Evolutionary conservation across 2,888 invertebrate species (phyloP).

Genomic region (Platycheirus rosarum): DNA sequence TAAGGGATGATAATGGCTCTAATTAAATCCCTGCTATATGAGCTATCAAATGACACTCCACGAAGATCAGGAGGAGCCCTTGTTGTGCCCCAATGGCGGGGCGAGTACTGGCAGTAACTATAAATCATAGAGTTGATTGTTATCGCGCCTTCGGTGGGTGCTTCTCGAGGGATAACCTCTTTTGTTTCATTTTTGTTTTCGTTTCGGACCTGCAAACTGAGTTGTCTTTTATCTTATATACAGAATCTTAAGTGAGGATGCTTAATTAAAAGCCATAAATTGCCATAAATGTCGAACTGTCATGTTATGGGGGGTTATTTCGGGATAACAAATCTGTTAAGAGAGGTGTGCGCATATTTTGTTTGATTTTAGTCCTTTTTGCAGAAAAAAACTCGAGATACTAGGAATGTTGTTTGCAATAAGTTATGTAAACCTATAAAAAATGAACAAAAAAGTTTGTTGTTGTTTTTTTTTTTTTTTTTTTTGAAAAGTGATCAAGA

Average conservation of each 20-base stretch:
- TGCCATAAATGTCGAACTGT: constrained; percentile 62
- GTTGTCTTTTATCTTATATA: constrained; percentile 41
- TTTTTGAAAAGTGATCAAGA: constrained; percentile 28
- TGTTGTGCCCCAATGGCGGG: neutral
- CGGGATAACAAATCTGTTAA: constrained; percentile 53
- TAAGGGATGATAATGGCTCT: constrained; percentile 67
- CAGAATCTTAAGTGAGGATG: constrained; percentile 54
- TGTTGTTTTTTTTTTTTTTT: neutral
- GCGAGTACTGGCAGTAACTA: constrained; percentile 35
- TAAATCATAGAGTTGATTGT: constrained; percentile 68
- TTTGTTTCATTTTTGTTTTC: constrained; percentile 2
- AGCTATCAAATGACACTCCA: constrained; percentile 56
- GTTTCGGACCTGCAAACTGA: neutral
- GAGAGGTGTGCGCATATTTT: neutral
- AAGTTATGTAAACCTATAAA: constrained; percentile 14
- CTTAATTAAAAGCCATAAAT: constrained; percentile 72
- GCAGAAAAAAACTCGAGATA: neutral
- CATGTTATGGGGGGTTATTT: constrained; percentile 51
- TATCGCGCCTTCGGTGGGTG: constrained; percentile 28
- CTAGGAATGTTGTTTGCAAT: constrained; percentile 8
- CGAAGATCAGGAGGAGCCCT: neutral
- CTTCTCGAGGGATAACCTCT: neutral
- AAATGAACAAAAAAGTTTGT: neutral
- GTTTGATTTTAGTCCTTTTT: neutral
- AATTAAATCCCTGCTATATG: constrained; percentile 60